Base-by-base conservation (phyloP, 1,140 invertebrate species). In the Diabrotica undecimpunctata region DNA sequence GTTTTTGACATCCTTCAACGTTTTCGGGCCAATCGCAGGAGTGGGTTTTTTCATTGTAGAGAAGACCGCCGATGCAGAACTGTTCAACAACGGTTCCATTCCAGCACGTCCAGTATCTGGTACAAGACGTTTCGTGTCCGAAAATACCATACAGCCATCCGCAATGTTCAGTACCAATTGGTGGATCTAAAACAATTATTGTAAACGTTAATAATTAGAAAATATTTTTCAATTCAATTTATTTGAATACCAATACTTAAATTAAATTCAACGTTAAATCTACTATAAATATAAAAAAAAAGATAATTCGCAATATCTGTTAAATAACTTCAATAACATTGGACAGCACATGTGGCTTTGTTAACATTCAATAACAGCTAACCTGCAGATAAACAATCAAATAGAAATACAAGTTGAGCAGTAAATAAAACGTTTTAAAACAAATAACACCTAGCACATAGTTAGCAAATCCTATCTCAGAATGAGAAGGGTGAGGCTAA, bases 21-120 rank as follows among this genome's bases (percentile, higher is more conserved):
- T 94, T 94, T 75, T 95, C 92, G 0, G 94, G 94, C 93, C 93
- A 96, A 77, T 96, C 93, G 77, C 94, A 96, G 7, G 92, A 91
- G 73, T 94, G 90, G 0, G 92, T 89, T 69, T 89, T 86, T 79
- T 96, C 93, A 76, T 95, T 95, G 84, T 95, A 96, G 7, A 96
- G 82, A 6, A 96, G 83, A 2, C 93, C 93, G 51, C 93, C 93
- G 70, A 95, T 95, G 79, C 94, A 96, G n/a, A 94, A 86, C 77
- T 95, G 93, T 78, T 95, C 93, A 0, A 92, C 94, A 9, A 93
- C 90, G 0, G 94, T 95, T 39, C 93, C 93, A 78, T 95, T 95
- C 94, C 93, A 95, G 78, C 93, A 95, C 0, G 93, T 95, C 93
- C 93, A 96, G 78, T 95, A 95, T 11, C 94, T 83, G 0, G 93